Conservation (phyloP, 2,888 invertebrate genomes). For the Acrocyrtus sp. region DNA sequence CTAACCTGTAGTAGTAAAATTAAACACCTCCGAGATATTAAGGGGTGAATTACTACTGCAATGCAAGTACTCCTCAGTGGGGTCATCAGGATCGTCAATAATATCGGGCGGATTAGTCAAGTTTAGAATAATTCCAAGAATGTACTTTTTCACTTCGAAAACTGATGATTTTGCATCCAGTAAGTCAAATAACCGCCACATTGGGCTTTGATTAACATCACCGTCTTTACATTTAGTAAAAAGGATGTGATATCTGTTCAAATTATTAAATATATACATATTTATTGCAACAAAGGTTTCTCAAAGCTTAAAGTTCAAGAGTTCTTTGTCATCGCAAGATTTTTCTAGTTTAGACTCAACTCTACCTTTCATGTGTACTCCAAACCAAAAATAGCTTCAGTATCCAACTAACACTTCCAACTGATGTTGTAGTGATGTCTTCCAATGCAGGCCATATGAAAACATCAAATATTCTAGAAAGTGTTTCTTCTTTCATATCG, state of each 20-base stretch:
- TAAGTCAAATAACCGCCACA: constrained; percentile 47
- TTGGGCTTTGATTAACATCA: constrained; percentile 34
- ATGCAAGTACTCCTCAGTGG: constrained; percentile 9
- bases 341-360: constrained; percentile 16
- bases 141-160: constrained; percentile 53
- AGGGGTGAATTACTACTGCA: constrained; percentile 30
- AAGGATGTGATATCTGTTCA: constrained; percentile 44
- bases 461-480: constrained; percentile 79
- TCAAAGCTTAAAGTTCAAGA: background rate
- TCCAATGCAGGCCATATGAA: constrained; percentile 83
- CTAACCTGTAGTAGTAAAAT: constrained; percentile 38
- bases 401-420: constrained; percentile 66
- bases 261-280: no score
- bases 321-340: background rate
- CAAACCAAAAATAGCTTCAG: constrained; percentile 83
- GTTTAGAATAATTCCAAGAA: constrained; percentile 52
- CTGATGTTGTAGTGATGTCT: constrained; percentile 32
- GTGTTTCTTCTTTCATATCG: constrained; percentile 76
- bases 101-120: constrained; percentile 41
- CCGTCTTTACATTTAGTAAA: constrained; percentile 41
- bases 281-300: background rate
- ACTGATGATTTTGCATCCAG: constrained; percentile 33
- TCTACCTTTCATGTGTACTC: constrained; percentile 80
- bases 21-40: constrained; percentile 16
- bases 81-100: constrained; percentile 11